Conservation (phyloP, 2,888 invertebrate genomes). For the Drosophila prostipennis region DNA sequence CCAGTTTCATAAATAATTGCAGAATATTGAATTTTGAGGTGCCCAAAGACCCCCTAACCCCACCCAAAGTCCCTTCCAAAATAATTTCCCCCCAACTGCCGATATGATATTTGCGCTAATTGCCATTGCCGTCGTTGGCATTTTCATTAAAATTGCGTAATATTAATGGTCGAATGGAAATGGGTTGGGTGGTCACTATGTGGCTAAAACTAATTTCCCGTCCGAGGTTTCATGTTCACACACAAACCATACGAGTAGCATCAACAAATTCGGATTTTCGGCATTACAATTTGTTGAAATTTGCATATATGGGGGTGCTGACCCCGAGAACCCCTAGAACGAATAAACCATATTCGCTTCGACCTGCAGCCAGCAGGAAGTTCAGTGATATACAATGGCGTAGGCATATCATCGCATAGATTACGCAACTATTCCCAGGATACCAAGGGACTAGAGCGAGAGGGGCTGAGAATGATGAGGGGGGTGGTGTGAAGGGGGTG, state of each 20-base stretch:
- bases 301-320: conserved; percentile 54
- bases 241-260: conserved; percentile 21
- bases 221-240: conserved; percentile 21
- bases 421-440: conserved; percentile 69
- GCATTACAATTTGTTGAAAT: conserved; percentile 58
- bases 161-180: conserved; percentile 51
- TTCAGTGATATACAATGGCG: conserved; percentile 53
- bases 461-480: too few relatives aligned
- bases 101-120: conserved; percentile 51
- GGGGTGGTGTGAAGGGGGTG: too few relatives aligned
- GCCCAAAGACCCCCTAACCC: conserved; percentile 1
- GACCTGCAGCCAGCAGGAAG: conserved; percentile 34
- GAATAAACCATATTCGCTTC: conserved; percentile 35
- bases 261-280: conserved; percentile 48
- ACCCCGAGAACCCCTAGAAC: conserved; percentile 1
- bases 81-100: neutral
- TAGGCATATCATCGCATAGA: conserved; percentile 72
- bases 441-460: neutral
- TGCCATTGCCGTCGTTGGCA: conserved; percentile 48
- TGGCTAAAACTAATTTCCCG: conserved; percentile 73
- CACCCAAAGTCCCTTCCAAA: neutral
- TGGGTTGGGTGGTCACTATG: conserved; percentile 14
- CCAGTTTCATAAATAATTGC: conserved; percentile 60
- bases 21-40: conserved; percentile 55
- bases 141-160: conserved; percentile 70